Evolutionary conservation across 2,797 vertebrate species (phyloP).

Genomic region (Pipistrellus pipistrellus): DNA sequence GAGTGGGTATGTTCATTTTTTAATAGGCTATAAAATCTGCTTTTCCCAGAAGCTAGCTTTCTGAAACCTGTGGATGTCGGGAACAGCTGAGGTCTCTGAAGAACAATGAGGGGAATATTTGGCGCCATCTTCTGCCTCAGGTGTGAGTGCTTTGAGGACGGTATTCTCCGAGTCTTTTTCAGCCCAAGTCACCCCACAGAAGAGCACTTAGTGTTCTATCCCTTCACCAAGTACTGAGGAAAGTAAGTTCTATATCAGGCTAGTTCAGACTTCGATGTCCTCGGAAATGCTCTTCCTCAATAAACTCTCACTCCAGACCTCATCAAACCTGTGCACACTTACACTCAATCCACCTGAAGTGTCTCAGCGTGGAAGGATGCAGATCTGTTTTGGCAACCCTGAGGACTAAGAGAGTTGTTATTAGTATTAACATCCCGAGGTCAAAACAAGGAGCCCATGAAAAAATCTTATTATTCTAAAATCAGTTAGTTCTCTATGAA

Average conservation of each 20-base stretch:
- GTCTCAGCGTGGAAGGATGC: background rate
- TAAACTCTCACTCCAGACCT: background rate
- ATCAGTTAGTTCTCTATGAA: slow-evolving; percentile 21
- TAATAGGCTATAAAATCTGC: background rate
- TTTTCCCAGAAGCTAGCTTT: background rate
- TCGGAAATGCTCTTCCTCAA: background rate
- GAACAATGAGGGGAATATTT: background rate
- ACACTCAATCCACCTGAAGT: background rate
- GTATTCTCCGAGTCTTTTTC: background rate
- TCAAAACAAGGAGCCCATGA: background rate
- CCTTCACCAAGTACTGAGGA: background rate
- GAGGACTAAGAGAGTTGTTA: background rate
- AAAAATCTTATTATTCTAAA: slow-evolving; percentile 61
- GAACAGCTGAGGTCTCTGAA: background rate
- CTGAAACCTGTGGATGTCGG: background rate
- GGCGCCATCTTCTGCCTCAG: background rate
- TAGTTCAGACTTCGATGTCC: background rate
- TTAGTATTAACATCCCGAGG: background rate
- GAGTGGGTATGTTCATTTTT: background rate
- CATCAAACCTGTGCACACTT: background rate
- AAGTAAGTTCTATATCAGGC: background rate
- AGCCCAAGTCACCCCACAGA: background rate
- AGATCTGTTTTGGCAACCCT: background rate
- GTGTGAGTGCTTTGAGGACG: background rate
- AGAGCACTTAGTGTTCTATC: no score